Conservation (phyloP, 2,113 vertebrate species). For the Fregata magnificens region DNA sequence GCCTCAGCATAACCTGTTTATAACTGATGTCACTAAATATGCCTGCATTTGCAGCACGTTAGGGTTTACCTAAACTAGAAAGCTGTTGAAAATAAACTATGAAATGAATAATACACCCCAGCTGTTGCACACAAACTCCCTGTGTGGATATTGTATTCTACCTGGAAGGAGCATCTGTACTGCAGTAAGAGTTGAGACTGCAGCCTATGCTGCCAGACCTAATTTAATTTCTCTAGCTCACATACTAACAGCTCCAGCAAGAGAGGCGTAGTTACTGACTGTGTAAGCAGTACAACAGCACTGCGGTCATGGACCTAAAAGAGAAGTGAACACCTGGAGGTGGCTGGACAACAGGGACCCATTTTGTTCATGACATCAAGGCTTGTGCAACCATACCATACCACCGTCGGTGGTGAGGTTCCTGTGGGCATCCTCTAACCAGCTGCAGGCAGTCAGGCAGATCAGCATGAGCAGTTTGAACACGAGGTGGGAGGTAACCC, state of each 20-base stretch:
- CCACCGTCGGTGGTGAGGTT: background rate
- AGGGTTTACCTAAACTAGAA: background rate
- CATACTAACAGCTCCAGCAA: background rate
- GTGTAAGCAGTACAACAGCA: background rate
- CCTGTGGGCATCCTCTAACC: background rate
- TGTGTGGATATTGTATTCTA: background rate
- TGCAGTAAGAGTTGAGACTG: background rate
- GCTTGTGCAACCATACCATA: rapidly evolving
- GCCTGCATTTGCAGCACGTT: background rate
- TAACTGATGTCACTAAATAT: background rate
- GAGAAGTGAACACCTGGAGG: background rate
- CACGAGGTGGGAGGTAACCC: background rate
- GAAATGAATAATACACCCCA: background rate
- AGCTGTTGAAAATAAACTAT: background rate
- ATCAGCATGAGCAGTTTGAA: background rate
- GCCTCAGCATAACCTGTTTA: background rate
- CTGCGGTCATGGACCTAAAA: background rate
- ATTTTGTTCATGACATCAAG: background rate
- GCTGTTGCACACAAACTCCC: background rate
- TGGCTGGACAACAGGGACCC: background rate
- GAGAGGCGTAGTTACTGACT: rapidly evolving
- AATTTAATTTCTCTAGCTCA: background rate
- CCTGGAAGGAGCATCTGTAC: background rate
- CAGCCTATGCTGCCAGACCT: background rate
- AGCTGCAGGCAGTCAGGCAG: background rate